A percentile compares a stretch with the other conserved stretches of the same genome.
These are phyloP conservation scores for Athetis lepigone DNA, from an alignment of 2,888 invertebrate genomes.

Conservation along the genomic window DNA sequence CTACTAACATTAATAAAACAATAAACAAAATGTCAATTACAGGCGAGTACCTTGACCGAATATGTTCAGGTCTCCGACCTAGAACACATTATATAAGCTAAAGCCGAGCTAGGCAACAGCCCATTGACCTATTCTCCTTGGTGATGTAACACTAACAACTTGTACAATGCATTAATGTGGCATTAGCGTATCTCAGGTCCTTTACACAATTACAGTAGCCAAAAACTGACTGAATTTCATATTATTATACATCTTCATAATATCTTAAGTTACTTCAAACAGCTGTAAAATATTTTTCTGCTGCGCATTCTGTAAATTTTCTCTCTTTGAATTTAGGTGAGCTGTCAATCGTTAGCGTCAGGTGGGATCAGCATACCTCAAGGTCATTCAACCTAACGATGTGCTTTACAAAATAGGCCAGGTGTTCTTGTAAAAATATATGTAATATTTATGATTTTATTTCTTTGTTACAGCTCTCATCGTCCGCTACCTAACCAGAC, in stretches of 20 bases:
- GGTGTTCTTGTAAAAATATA: neutral
- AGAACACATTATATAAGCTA: conserved; percentile 72
- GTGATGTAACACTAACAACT: conserved; percentile 73
- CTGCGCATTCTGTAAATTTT: neutral
- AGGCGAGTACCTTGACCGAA: conserved; percentile 57
- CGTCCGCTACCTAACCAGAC: conserved; percentile 94
- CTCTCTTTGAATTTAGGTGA: neutral
- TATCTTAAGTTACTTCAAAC: conserved; percentile 4
- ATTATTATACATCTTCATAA: conserved; percentile 18
- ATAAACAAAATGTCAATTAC: conserved; percentile 44
- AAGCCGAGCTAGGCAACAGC: conserved; percentile 63
- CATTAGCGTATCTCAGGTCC: conserved; percentile 17
- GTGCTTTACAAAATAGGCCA: neutral
- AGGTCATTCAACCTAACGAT: neutral
- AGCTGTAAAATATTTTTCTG: conserved; percentile 7
- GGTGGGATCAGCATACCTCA: neutral
- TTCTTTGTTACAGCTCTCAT: conserved; percentile 92
- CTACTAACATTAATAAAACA: conserved; percentile 13
- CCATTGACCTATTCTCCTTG: conserved; percentile 73
- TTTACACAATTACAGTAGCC: conserved; percentile 4
- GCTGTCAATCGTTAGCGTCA: neutral
- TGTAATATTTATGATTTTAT: conserved; percentile 11
- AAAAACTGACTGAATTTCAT: conserved; percentile 25
- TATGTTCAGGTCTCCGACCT: conserved; percentile 63
- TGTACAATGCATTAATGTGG: conserved; percentile 54